phyloP scores from a whole-genome alignment of 2,113 vertebrate genomes.

The Leptosomus discolor region DNA sequence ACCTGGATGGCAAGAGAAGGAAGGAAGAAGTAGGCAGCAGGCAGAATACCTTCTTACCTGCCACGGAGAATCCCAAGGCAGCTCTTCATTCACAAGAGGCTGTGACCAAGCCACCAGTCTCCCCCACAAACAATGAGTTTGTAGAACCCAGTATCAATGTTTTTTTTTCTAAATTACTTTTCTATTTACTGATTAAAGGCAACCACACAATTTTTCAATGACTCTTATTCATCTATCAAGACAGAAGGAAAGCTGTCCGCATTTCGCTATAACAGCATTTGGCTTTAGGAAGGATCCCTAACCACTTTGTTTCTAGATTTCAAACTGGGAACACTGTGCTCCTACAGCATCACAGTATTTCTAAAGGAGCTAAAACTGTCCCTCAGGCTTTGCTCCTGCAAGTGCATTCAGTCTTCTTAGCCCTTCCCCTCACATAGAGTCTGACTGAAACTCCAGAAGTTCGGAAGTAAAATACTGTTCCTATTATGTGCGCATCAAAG shows the following conservation, averaged over 20 bases:
- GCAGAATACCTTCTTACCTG: neutral
- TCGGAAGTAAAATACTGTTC: neutral
- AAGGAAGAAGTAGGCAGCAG: neutral
- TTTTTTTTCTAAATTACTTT: neutral
- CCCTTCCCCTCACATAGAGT: neutral
- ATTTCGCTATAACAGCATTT: neutral
- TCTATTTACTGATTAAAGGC: neutral
- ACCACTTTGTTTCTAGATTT: neutral
- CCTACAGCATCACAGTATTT: neutral
- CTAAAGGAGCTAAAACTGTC: neutral
- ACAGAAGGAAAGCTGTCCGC: neutral
- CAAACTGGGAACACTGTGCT: neutral
- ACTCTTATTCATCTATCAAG: accelerated
- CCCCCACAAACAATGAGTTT: no score
- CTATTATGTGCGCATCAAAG: neutral
- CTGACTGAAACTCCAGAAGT: neutral
- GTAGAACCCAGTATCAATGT: accelerated
- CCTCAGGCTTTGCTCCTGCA: neutral
- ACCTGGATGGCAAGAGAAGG: neutral
- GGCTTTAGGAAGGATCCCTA: neutral
- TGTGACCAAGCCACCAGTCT: neutral
- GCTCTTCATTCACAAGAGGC: neutral
- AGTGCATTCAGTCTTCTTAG: neutral
- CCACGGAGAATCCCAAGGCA: neutral
- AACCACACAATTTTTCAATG: neutral